These are phyloP conservation scores for Phortica magna DNA, from an alignment of 2,888 invertebrate species.

Conservation along the genomic window DNA sequence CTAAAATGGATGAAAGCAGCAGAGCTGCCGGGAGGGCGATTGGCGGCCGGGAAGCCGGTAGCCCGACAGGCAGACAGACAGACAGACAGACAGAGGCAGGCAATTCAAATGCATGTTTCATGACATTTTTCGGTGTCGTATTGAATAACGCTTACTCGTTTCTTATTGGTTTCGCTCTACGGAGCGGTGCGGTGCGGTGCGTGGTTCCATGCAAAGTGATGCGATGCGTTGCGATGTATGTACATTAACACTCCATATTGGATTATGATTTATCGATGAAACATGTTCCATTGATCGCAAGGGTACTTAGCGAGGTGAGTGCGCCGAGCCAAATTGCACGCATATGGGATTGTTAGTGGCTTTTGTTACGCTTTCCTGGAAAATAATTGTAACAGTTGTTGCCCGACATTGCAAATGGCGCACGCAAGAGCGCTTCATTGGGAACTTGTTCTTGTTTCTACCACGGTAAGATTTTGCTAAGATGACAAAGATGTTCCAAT, in stretches of 20 bases:
- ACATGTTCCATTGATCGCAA: conserved; percentile 64
- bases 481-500: too few species aligned
- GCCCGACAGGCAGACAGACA: neutral
- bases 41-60: neutral
- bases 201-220: neutral
- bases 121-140: conserved; percentile 46
- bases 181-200: conserved; percentile 21
- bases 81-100: conserved; percentile 37
- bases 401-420: neutral
- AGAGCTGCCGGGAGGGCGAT: neutral
- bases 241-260: conserved; percentile 65
- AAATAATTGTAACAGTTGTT: neutral
- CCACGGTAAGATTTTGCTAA: too few species aligned
- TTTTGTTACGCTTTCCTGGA: conserved; percentile 7
- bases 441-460: too few species aligned
- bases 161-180: conserved; percentile 23
- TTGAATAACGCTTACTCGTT: conserved; percentile 40
- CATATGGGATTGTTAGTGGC: conserved; percentile 67
- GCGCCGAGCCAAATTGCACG: conserved; percentile 58
- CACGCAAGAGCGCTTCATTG: too few species aligned
- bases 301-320: conserved; percentile 58
- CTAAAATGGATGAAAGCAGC: conserved; percentile 28
- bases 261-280: conserved; percentile 68
- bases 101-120: conserved; percentile 67
- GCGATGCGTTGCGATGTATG: neutral